phyloP scores from a whole-genome alignment of 2,113 vertebrate species.

The Pithys albifrons region DNA sequence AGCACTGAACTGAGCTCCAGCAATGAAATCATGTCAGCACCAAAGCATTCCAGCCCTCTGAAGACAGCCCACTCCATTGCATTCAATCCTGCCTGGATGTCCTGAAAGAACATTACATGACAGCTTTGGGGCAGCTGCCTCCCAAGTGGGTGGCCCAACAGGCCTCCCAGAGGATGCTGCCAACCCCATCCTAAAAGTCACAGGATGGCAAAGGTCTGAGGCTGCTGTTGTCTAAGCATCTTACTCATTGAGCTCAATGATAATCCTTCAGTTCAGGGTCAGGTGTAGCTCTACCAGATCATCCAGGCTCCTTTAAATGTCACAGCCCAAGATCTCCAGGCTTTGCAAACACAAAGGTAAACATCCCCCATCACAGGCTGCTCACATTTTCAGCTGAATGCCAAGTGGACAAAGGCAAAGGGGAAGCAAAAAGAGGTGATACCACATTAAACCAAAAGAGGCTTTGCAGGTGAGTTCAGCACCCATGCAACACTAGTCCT shows the following conservation, averaged over 20 bases:
- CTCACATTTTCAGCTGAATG: not conserved
- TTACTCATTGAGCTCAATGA: not conserved
- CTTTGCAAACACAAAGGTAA: not conserved
- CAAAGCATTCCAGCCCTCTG: not conserved
- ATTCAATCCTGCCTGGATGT: not conserved
- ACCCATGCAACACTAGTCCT: not conserved
- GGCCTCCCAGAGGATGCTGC: not conserved
- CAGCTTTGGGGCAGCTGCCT: not conserved
- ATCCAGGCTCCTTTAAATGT: not conserved
- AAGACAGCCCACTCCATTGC: not conserved
- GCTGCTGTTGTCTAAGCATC: not conserved
- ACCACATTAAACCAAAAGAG: not conserved
- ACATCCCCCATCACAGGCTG: not conserved
- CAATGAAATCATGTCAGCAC: fast-evolving
- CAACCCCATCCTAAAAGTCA: not conserved
- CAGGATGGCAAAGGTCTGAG: not conserved
- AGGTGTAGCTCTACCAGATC: not conserved
- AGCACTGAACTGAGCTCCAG: not conserved
- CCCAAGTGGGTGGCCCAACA: not conserved
- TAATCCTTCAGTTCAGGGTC: not conserved
- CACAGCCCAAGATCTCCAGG: not conserved
- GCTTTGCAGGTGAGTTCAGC: not conserved
- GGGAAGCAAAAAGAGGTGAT: not conserved
- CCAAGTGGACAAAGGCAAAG: not conserved
- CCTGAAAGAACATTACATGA: fast-evolving